A percentile compares a stretch with the other conserved stretches of the same genome.
These are phyloP conservation scores for Chrysodeixis includens DNA, from an alignment of 2,888 invertebrate genomes.

Conservation along the genomic window DNA sequence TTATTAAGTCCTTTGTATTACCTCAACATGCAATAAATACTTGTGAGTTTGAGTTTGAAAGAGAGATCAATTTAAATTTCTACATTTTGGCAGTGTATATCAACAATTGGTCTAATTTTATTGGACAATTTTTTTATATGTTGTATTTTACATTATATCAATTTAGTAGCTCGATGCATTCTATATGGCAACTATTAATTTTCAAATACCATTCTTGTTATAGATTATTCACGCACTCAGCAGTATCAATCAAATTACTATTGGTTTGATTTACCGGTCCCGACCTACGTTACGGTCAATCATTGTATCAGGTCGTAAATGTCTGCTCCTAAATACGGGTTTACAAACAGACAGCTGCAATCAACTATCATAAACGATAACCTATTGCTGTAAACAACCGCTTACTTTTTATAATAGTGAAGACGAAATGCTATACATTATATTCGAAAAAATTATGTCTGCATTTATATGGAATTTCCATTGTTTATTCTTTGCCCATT, in stretches of 20 bases:
- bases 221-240: conserved; percentile 19
- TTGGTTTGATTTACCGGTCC: conserved; percentile 8
- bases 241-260: conserved; percentile 38
- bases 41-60: too few relatives aligned
- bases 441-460: neutral
- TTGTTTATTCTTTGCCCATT: neutral
- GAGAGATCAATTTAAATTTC: too few relatives aligned
- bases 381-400: conserved; percentile 1
- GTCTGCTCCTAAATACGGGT: conserved; percentile 1
- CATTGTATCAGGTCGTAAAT: conserved; percentile 6
- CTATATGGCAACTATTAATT: neutral
- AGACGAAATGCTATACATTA: neutral
- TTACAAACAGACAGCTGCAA: neutral
- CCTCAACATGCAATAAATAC: too few relatives aligned
- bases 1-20: too few relatives aligned
- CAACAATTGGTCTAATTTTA: too few relatives aligned
- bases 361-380: conserved; percentile 1
- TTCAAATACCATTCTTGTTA: conserved; percentile 14
- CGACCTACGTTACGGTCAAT: conserved; percentile 8
- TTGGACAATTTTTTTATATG: too few relatives aligned
- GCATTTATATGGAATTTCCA: neutral
- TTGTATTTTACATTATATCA: too few relatives aligned
- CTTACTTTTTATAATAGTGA: neutral
- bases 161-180: too few relatives aligned
- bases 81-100: too few relatives aligned